These are phyloP conservation scores for Augochlora pura DNA, from an alignment of 1,140 invertebrate genomes.

Conservation along the genomic window DNA sequence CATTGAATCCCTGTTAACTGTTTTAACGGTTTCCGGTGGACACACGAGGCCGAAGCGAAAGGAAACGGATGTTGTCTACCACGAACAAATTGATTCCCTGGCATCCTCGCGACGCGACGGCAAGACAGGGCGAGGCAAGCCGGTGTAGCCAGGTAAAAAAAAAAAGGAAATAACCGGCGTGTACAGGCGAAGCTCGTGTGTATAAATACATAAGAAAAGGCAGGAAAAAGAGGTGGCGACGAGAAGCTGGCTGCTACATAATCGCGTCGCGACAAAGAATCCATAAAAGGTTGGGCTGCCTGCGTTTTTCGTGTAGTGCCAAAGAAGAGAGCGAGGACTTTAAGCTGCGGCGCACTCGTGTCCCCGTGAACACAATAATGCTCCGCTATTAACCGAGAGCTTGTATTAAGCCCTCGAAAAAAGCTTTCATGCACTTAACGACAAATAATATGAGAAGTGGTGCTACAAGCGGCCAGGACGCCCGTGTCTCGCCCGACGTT, in stretches of 20 bases:
- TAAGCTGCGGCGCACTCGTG: slow-evolving; percentile 52
- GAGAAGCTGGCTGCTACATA: slow-evolving; percentile 42
- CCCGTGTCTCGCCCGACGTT: slow-evolving; percentile 40
- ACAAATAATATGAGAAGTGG: slow-evolving; percentile 57
- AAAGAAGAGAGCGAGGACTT: slow-evolving; percentile 50
- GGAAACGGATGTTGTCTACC: not conserved
- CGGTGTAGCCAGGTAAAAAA: not conserved
- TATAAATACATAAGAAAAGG: slow-evolving; percentile 52
- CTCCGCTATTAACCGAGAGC: slow-evolving; percentile 61
- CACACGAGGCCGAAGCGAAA: not conserved
- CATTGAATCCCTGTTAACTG: not conserved
- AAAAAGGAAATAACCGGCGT: slow-evolving; percentile 1
- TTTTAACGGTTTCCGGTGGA: not conserved
- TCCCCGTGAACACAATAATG: slow-evolving; percentile 56
- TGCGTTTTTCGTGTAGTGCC: slow-evolving; percentile 54
- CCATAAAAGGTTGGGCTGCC: slow-evolving; percentile 58
- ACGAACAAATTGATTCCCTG: slow-evolving; percentile 3
- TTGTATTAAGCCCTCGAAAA: slow-evolving; percentile 65
- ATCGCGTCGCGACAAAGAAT: slow-evolving; percentile 61
- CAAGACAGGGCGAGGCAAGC: no score
- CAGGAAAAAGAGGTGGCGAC: slow-evolving; percentile 35
- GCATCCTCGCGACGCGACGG: slow-evolving; percentile 1
- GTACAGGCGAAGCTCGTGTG: slow-evolving; percentile 4
- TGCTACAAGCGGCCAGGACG: slow-evolving; percentile 25
- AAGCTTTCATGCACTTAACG: slow-evolving; percentile 65